Evolutionary conservation across 2,113 vertebrate genomes (phyloP), one percentile per base, ranked within the genome.

Genomic region (Etheostoma cragini): DNA sequence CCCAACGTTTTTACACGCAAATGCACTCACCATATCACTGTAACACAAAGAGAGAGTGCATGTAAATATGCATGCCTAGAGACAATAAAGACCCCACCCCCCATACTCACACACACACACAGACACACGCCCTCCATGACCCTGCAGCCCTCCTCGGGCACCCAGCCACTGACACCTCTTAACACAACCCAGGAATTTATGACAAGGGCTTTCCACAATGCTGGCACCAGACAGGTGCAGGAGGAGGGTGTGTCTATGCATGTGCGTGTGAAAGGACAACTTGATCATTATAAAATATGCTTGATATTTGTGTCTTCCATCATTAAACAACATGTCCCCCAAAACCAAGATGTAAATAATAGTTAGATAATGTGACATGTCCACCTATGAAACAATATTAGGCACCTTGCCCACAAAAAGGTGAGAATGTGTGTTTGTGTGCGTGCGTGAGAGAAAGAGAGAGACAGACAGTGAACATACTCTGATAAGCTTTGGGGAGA

Each of bases 111-210:
- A 82, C 47, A 47, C 42, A 52, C 16, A 71, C 60, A 77, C 24
- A 71, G 79, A 78, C 73, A 72, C 63, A 49, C 13, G 62, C n/a
- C 66, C 84, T 63, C 42, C 7, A 1, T 86, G 86, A 90, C 87
- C 87, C 75, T 8, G 66, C 21, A 21, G 60, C 42, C 78, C 76
- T 81, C 87, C 85, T 72, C 71, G 60, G 87, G 58, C 89, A 88
- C 78, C 79, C 49, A 33, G 80, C 64, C 82, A 54, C 82, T 87
- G 84, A 91, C 91, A 94, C 89, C 82, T 84, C 88, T 67, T 46
- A 80, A 92, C 90, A 92, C 91, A 93, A 86, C 68, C 47, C 54
- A 84, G 89, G 91, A 90, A 93, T 92, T 91, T 92, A 94, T 83
- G 82, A 87, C 67, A 4, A 91, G 57, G 65, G 30, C 82, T 88